A percentile compares a stretch with the other conserved stretches of the same genome.
Evolutionary conservation across 2,797 vertebrate species (phyloP).

Genomic region (Sebastes minor): DNA sequence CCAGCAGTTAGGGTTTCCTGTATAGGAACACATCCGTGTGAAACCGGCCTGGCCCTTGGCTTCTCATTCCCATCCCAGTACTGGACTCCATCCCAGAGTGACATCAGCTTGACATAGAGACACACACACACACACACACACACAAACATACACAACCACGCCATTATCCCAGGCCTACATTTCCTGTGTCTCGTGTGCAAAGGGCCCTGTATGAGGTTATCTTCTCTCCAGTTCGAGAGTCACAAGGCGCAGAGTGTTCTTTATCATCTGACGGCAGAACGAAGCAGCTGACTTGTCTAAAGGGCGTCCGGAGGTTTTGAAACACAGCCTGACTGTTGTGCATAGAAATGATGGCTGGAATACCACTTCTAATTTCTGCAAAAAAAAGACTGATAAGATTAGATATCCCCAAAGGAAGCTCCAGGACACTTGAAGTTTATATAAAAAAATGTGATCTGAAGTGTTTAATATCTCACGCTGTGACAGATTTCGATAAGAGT

Average conservation of each 20-base stretch:
- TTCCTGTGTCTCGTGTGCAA: conserved; percentile 66
- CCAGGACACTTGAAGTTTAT: background rate
- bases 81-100: conserved; percentile 75
- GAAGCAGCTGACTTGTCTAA: conserved; percentile 58
- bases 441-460: background rate
- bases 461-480: background rate
- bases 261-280: conserved; percentile 43
- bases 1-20: conserved; percentile 71
- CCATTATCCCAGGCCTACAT: conserved; percentile 62
- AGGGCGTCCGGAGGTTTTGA: conserved; percentile 12
- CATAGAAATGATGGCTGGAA: background rate
- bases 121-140: conserved; percentile 14
- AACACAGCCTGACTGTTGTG: conserved; percentile 26
- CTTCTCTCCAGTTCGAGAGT: conserved; percentile 48
- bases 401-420: background rate
- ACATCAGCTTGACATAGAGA: conserved; percentile 69
- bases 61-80: conserved; percentile 63
- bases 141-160: conserved; percentile 30
- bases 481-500: background rate
- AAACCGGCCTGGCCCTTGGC: conserved; percentile 59
- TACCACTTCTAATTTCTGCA: conserved; percentile 6
- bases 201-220: conserved; percentile 48
- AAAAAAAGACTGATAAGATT: conserved; percentile 27
- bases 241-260: conserved; percentile 50
- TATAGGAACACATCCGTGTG: conserved; percentile 71